A percentile compares a stretch with the other conserved stretches of the same genome.
Conservation (phyloP, 2,797 vertebrate species). For the Glossophaga mutica region DNA sequence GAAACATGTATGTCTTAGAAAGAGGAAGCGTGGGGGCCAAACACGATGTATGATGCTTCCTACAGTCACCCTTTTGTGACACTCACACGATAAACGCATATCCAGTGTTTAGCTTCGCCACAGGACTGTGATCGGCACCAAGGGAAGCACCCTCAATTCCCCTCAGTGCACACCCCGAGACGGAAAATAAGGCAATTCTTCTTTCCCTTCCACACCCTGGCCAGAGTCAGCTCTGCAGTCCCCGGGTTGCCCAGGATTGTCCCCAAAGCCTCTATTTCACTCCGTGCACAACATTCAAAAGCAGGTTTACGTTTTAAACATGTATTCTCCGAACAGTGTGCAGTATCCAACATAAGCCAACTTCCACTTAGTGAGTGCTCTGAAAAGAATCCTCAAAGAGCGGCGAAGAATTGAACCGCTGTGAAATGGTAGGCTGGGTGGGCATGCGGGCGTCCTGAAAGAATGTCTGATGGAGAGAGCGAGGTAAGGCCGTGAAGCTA, state of each 20-base stretch:
- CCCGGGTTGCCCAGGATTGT: background rate
- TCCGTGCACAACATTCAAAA: background rate
- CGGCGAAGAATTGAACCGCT: background rate
- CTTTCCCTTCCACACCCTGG: background rate
- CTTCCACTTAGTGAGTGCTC: background rate
- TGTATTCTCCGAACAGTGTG: background rate
- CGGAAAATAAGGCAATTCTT: background rate
- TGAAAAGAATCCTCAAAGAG: background rate
- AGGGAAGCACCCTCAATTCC: background rate
- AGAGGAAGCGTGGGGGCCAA: background rate
- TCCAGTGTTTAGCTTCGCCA: background rate
- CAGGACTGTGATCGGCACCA: background rate
- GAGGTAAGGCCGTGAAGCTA: background rate
- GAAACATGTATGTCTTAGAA: slow-evolving; percentile 38
- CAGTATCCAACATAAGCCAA: background rate
- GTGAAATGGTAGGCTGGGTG: background rate
- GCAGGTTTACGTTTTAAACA: background rate
- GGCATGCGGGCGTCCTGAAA: background rate
- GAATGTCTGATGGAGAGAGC: background rate
- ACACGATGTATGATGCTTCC: background rate
- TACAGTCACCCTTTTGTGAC: background rate
- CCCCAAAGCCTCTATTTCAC: background rate
- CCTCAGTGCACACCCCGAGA: background rate
- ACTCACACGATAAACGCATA: background rate
- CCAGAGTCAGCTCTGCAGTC: background rate